Conservation (phyloP, 2,113 vertebrate genomes). For the Platichthys stellatus region DNA sequence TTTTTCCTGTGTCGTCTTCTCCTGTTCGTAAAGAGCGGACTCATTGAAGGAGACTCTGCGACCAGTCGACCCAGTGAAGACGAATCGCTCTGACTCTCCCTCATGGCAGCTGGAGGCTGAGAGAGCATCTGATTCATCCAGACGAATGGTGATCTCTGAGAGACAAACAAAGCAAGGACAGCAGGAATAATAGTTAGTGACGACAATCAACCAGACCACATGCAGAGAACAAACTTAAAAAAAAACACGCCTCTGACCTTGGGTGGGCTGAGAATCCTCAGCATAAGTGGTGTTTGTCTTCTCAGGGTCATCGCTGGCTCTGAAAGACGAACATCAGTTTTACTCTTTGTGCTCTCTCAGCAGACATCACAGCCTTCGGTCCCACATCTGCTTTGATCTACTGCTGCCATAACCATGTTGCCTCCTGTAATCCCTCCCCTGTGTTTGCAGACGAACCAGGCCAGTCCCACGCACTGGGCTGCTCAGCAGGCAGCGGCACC, state of each 20-base stretch:
- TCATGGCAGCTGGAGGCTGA: constrained; percentile 86
- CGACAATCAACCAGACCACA: background rate
- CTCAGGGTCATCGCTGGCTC: constrained; percentile 94
- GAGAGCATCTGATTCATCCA: constrained; percentile 88
- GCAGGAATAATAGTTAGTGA: constrained; percentile 13
- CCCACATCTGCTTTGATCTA: constrained; percentile 14
- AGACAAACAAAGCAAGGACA: background rate
- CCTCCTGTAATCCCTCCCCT: constrained; percentile 8
- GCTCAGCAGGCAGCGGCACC: background rate
- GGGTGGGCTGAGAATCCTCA: constrained; percentile 89
- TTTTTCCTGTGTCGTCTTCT: constrained; percentile 90
- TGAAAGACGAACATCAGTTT: constrained; percentile 56
- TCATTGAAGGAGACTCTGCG: constrained; percentile 97
- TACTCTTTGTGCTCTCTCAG: constrained; percentile 2
- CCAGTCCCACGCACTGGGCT: background rate
- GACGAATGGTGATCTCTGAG: constrained; percentile 89
- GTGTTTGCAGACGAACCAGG: constrained; percentile 2
- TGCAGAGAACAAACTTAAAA: background rate
- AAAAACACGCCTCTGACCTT: constrained; percentile 83
- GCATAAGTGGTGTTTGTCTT: constrained; percentile 95
- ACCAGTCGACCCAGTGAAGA: constrained; percentile 85
- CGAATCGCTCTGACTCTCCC: constrained; percentile 87
- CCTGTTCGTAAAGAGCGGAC: constrained; percentile 90
- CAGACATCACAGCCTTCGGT: constrained; percentile 10
- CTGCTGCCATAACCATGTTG: constrained; percentile 3